Conservation (phyloP, 2,113 vertebrate genomes). For the Protobothrops flavoviridis region DNA sequence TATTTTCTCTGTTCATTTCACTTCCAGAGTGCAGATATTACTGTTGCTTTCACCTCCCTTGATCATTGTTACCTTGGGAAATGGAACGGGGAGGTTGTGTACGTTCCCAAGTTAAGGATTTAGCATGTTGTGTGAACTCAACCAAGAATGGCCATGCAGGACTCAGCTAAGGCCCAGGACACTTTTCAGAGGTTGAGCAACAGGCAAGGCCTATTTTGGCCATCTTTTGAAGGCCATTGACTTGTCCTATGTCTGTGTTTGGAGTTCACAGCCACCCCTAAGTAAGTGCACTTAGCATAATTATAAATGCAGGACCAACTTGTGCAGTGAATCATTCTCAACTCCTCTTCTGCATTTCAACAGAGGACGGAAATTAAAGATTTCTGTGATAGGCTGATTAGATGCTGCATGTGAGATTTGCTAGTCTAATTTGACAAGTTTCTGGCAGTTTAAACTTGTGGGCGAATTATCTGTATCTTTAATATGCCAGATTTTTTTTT, state of each 20-base stretch:
- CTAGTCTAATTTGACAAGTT: background rate
- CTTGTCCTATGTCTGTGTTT: background rate
- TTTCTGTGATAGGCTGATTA: constrained; percentile 9
- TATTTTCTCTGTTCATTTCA: background rate
- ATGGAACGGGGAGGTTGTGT: background rate
- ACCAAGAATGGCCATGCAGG: background rate
- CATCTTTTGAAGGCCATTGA: background rate
- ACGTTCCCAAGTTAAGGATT: background rate
- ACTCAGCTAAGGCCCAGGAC: background rate
- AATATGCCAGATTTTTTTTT: no score
- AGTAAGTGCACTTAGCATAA: background rate
- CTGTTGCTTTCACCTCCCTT: background rate
- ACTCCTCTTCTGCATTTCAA: constrained; percentile 15
- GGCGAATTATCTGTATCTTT: background rate
- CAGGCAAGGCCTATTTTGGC: background rate
- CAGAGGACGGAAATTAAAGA: constrained; percentile 24
- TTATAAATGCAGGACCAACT: background rate
- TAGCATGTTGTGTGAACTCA: background rate
- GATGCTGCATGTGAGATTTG: background rate
- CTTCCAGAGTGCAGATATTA: background rate
- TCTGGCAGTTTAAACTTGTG: constrained; percentile 2
- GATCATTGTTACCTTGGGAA: background rate
- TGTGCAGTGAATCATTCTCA: background rate
- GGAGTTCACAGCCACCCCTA: background rate
- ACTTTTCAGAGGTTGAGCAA: background rate